phyloP scores from a whole-genome alignment of 2,113 vertebrate species.

The Brienomyrus longianalis region DNA sequence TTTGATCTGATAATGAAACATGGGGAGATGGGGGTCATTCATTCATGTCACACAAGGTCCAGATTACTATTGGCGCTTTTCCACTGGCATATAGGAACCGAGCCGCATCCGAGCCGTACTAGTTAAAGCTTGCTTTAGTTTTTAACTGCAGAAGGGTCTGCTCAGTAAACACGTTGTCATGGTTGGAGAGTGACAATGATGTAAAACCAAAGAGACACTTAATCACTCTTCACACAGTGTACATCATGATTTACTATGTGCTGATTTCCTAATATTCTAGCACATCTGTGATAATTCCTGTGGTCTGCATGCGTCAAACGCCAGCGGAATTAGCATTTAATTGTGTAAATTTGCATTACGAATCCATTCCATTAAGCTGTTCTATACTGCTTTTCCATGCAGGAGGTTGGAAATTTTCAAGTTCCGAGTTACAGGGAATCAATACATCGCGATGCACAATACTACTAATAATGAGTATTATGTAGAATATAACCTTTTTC shows the following conservation, averaged over 20 bases:
- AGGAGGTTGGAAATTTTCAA: too few relatives aligned
- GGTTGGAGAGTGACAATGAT: background rate
- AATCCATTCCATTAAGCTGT: too few relatives aligned
- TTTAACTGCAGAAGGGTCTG: background rate
- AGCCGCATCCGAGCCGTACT: background rate
- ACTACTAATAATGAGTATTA: too few relatives aligned
- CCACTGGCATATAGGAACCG: background rate
- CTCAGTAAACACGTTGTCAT: background rate
- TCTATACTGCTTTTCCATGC: too few relatives aligned
- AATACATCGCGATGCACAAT: too few relatives aligned
- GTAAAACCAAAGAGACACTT: background rate
- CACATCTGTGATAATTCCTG: background rate
- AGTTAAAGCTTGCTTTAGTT: background rate
- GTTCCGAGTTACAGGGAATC: too few relatives aligned
- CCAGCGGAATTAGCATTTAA: too few relatives aligned
- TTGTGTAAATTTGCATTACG: too few relatives aligned
- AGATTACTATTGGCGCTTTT: background rate
- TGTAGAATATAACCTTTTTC: too few relatives aligned
- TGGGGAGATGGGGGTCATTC: background rate
- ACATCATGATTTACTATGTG: background rate
- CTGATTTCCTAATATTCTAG: background rate
- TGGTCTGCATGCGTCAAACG: background rate
- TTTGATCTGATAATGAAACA: conserved; percentile 9
- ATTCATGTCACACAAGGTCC: background rate
- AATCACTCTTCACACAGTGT: background rate